Conservation (phyloP, 2,888 invertebrate species). For the Chromoteleia sp. region DNA sequence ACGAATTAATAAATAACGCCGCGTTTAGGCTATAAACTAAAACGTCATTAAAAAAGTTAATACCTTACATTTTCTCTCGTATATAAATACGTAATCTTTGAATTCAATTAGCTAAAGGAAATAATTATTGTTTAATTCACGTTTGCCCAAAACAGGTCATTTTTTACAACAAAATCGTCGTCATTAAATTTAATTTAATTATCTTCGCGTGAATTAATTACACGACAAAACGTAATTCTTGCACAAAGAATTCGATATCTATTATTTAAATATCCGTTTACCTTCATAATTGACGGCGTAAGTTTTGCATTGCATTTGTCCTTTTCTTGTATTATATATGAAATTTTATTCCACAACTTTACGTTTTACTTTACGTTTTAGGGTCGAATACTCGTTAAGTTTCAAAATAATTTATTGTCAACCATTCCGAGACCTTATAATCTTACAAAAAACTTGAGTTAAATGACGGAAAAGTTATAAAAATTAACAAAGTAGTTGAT, state of each 20-base stretch:
- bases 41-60: no score
- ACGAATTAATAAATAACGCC: no score
- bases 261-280: neutral
- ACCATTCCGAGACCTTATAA: constrained; percentile 22
- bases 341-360: constrained; percentile 28
- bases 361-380: neutral
- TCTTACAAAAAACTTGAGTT: constrained; percentile 17
- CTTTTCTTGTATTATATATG: neutral
- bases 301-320: constrained; percentile 2
- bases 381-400: constrained; percentile 11
- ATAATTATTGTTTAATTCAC: neutral
- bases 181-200: neutral
- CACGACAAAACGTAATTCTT: no score
- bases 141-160: neutral
- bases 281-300: neutral
- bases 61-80: no score
- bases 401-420: constrained; percentile 35
- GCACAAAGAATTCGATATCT: neutral
- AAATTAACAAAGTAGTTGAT: constrained; percentile 28
- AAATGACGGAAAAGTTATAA: constrained; percentile 36
- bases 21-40: no score
- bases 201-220: neutral
- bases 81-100: neutral
- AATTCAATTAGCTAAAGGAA: neutral
- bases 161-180: neutral